Percentiles rank a stretch among this genome's conserved stretches.
Evolutionary conservation across 2,113 vertebrate genomes (phyloP).

Genomic region (Gorsachius goisagi): DNA sequence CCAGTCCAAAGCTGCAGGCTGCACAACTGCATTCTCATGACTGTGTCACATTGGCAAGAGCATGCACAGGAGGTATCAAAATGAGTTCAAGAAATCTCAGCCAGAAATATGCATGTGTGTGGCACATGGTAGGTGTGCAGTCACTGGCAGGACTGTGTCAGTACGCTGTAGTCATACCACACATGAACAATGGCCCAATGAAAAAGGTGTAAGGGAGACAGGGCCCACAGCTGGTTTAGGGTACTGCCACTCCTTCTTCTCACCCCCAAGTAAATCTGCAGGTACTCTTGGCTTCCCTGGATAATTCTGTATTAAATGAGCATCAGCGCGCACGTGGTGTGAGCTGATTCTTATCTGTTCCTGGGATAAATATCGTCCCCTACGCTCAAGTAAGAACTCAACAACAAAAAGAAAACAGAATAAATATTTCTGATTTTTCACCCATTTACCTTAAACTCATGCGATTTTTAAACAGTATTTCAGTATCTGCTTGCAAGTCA

Average conservation of each 20-base stretch:
- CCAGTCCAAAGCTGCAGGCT: background rate
- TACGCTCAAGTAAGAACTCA: background rate
- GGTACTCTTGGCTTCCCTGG: background rate
- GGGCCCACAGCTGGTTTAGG: background rate
- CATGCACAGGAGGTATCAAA: background rate
- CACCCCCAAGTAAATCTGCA: background rate
- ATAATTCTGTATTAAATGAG: background rate
- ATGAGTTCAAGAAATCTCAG: background rate
- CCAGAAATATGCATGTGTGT: background rate
- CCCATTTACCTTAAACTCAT: background rate
- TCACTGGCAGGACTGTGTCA: background rate
- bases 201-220: background rate
- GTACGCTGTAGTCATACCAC: fast-evolving
- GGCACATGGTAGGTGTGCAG: background rate
- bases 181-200: background rate
- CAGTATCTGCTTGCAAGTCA: background rate
- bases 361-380: background rate
- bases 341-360: background rate
- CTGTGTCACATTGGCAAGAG: background rate
- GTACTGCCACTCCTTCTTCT: background rate
- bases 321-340: fast-evolving
- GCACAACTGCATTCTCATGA: background rate
- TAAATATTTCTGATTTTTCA: background rate
- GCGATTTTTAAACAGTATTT: background rate
- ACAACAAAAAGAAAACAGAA: background rate